These are phyloP conservation scores for Limosa lapponica DNA, from an alignment of 2,797 vertebrate genomes.

Conservation along the genomic window DNA sequence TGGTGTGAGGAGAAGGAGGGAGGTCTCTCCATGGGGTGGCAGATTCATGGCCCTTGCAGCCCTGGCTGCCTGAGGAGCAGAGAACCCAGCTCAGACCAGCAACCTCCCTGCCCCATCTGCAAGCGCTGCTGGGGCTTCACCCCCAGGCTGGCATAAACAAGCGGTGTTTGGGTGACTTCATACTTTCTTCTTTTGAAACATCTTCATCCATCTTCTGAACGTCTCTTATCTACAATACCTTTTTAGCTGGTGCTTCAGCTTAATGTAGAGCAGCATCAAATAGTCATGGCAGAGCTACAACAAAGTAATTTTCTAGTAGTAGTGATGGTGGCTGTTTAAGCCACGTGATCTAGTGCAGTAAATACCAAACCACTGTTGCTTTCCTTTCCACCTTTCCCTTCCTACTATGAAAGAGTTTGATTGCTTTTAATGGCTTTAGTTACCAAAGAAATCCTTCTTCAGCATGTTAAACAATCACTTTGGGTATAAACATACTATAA, in stretches of 20 bases:
- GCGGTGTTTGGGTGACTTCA: not conserved
- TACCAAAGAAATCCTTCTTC: constrained; percentile 59
- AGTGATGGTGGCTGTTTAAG: not conserved
- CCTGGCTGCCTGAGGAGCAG: not conserved
- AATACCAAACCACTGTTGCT: not conserved
- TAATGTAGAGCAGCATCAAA: not conserved
- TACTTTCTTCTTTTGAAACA: not conserved
- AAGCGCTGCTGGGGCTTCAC: not conserved
- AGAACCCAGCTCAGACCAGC: not conserved
- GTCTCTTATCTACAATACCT: not conserved
- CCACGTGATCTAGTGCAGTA: not conserved
- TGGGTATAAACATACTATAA: constrained; percentile 45
- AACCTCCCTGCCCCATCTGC: not conserved
- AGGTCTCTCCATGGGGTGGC: accelerated
- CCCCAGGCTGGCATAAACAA: not conserved
- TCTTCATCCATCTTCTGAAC: not conserved
- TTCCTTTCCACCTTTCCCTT: constrained; percentile 9
- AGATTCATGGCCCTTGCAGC: not conserved
- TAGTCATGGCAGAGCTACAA: not conserved
- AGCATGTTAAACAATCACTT: constrained; percentile 32
- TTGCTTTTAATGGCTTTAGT: constrained; percentile 53
- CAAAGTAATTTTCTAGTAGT: not conserved
- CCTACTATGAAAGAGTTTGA: not conserved
- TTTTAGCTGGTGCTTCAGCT: not conserved
- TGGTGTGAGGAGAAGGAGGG: not conserved